These are phyloP conservation scores for Hydrotaea cyrtoneurina DNA, from an alignment of 2,888 invertebrate species.

Conservation along the genomic window DNA sequence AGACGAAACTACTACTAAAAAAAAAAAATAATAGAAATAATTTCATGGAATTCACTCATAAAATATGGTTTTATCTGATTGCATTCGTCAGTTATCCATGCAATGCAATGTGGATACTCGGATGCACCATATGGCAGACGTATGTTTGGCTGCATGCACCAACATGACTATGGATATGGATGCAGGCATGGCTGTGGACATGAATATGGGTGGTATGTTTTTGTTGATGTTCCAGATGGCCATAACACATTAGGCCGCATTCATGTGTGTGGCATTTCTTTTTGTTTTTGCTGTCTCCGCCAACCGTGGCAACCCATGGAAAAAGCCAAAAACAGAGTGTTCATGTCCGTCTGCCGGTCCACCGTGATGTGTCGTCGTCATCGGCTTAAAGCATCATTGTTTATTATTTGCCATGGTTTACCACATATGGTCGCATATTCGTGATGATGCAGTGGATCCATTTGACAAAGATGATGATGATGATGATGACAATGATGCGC, in stretches of 20 bases:
- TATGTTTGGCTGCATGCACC: not conserved
- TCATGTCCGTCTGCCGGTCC: conserved; percentile 22
- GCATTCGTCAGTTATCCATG: conserved; percentile 44
- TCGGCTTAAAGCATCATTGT: not conserved
- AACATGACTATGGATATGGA: not conserved
- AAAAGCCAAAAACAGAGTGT: conserved; percentile 12
- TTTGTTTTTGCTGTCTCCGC: conserved; percentile 10
- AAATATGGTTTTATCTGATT: conserved; percentile 57
- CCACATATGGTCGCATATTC: conserved; percentile 37
- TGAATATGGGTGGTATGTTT: conserved; percentile 51
- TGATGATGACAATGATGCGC: conserved; percentile 39
- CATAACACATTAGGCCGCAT: conserved; percentile 39
- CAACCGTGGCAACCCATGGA: not conserved
- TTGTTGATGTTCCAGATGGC: conserved; percentile 46
- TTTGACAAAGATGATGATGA: not conserved
- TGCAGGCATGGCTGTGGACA: not conserved
- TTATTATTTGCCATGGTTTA: conserved; percentile 9
- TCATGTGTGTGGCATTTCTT: not conserved
- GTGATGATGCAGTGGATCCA: conserved; percentile 24
- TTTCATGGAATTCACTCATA: conserved; percentile 61
- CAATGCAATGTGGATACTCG: conserved; percentile 20
- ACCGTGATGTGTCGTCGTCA: conserved; percentile 6
- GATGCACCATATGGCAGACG: not conserved
- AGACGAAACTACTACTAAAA: not conserved
- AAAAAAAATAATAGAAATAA: conserved; percentile 42